Evolutionary conservation across 1,140 invertebrate species (phyloP).

Genomic region (Chrysoperla carnea): DNA sequence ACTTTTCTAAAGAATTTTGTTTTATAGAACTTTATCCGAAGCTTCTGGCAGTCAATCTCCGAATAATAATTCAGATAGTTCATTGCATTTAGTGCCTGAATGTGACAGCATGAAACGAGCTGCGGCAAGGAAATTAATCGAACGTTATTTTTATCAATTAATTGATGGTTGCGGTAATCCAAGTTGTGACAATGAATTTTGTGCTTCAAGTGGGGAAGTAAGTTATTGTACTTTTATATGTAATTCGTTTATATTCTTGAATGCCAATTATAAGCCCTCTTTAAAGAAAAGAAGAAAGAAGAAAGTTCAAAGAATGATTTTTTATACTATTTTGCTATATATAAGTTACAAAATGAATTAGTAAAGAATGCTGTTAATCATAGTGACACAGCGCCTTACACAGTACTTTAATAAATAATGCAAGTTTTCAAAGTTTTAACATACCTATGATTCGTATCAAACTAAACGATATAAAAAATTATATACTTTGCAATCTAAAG

Average conservation of each 20-base stretch:
- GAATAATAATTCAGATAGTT: slow-evolving; percentile 3
- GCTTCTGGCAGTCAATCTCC: slow-evolving; percentile 18
- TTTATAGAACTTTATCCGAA: slow-evolving; percentile 17
- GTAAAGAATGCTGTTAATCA: too few relatives aligned
- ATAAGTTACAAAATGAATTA: too few relatives aligned
- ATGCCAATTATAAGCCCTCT: too few relatives aligned
- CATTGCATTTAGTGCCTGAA: slow-evolving; percentile 15
- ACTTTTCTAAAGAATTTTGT: slow-evolving; percentile 1
- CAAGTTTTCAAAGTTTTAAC: too few relatives aligned
- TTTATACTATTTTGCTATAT: too few relatives aligned
- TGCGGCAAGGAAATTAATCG: slow-evolving; percentile 72
- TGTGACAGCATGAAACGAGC: slow-evolving; percentile 69
- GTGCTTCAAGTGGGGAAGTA: slow-evolving; percentile 76
- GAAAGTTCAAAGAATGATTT: too few relatives aligned
- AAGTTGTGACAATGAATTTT: slow-evolving; percentile 66
- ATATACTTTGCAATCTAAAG: too few relatives aligned
- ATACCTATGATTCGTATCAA: too few relatives aligned
- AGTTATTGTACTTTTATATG: slow-evolving; percentile 7
- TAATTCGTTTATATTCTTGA: neutral
- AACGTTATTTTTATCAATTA: slow-evolving; percentile 83
- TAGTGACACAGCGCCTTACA: too few relatives aligned
- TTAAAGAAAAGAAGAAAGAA: too few relatives aligned
- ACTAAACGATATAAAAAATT: too few relatives aligned
- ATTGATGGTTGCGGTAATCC: slow-evolving; percentile 78
- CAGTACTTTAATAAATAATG: too few relatives aligned